Evolutionary conservation across 23 tunicate genomes (phyloP), one percentile per base, ranked within the genome.

Genomic region (Oikopleura albicans): DNA sequence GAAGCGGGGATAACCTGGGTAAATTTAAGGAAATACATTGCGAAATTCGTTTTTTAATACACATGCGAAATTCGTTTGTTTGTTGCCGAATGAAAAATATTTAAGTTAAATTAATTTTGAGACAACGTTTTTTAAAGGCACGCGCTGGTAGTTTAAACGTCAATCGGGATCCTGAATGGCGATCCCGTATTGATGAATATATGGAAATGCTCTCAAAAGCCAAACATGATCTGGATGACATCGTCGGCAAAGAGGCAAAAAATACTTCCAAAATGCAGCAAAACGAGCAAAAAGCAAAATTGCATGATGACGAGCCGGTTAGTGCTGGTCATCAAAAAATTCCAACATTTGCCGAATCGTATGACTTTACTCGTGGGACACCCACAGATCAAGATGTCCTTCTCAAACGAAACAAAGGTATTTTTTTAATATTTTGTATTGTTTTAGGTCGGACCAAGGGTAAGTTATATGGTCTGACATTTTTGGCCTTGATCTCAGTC

Each of bases 311-410:
- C 16, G 22, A 49, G 59, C 59, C 59, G 22, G 59, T 49, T 8
- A 8, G 8, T 49, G 16, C 59, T 22, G 22, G 8, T 49, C 59
- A 8, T 22, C 16, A 49, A 8, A 22, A 49, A 8, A 49, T 8
- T 8, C 8, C 16, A 22, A 49, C 59, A 49, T 8, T 8, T 49
- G 16, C 8, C 28, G 27, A 39, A 1, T 85, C 93, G 28, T 92
- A 92, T 56, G 86, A 92, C 63, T 83, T 34, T 76, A 40, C 87
- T 1, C 40, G 88, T 66, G 97, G 97, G 4, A 83, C 86, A 40
- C 97, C 97, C 27, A 71, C 41, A 22, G 97, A 92, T 84, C 87
- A 89, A 39, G 89, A 87, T 63, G 84, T 92, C 34, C 36, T 87
- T 1, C 83, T 76, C 31, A 92, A 92, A 83, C 66, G 97, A 84